Base-by-base conservation (phyloP, 2,888 invertebrate species). In the Clanis bilineata region DNA sequence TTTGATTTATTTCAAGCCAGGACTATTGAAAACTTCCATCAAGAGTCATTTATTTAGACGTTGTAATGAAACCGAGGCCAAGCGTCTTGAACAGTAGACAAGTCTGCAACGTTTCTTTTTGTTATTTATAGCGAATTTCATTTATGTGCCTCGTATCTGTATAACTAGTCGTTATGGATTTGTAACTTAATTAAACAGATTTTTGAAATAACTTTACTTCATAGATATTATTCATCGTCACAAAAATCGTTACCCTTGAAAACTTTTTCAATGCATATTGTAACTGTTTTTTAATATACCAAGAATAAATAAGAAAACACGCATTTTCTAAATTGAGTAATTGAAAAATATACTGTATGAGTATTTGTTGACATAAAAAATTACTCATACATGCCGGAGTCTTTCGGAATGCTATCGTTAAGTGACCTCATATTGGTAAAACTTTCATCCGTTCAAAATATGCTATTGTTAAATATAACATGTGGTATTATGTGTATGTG, bases 1-100 rank as follows among this genome's bases (percentile, higher is more conserved):
- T 90, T 89, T 88, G 89, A 89, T 90, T 88, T 89, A 88, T 88
- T 85, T 82, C 76, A 67, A 82, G 83, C 76, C 67, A 69, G 72
- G 80, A 74, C 86, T 82, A 88, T 87, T 88, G 88, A 86, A 87
- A 84, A 83, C 81, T 83, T 78, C 77, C 80, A 85, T 85, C 80
- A 77, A 70, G 70, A 73, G 70, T 72, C 77, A 80, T 78, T 86
- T 84, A 84, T 84, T 82, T 81, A 77, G 72, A 75, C 71, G 71
- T 68, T 71, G 77, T 82, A 83, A 85, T 84, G 82, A 83, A 83
- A 74, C 74, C 65, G 69, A 72, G 68, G 70, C 56, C 22, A 59
- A 61, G 64, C 70, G 68, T 73, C 67, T 68, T 69, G 67, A 69
- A 62, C 68, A 68, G 65, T 62, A 65, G 70, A 74, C 73, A 72